These are phyloP conservation scores for Hirudinaria manillensis DNA, from an alignment of 2,888 invertebrate genomes.

Conservation along the genomic window DNA sequence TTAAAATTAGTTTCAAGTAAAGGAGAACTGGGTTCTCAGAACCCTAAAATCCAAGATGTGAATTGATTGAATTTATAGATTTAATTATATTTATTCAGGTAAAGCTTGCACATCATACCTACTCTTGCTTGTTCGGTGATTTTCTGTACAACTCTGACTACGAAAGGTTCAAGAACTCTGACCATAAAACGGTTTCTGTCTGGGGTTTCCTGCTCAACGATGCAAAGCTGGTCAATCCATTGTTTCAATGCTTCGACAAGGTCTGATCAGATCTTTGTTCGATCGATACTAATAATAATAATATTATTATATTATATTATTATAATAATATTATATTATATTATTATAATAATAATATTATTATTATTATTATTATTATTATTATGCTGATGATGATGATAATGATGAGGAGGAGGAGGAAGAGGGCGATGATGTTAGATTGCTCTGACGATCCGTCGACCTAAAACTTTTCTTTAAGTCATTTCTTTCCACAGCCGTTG, in stretches of 20 bases:
- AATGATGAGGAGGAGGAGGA: too few species aligned
- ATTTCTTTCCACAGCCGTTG: slow-evolving; percentile 62
- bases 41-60: too few species aligned
- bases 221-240: slow-evolving; percentile 69
- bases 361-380: too few species aligned
- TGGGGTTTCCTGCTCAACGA: slow-evolving; percentile 70
- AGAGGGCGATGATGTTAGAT: too few species aligned
- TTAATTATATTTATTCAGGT: slow-evolving; percentile 60
- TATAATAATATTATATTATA: too few species aligned
- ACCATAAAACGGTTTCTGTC: slow-evolving; percentile 65
- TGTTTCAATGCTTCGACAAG: slow-evolving; percentile 61
- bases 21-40: too few species aligned
- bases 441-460: background rate
- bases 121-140: slow-evolving; percentile 92
- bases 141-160: slow-evolving; percentile 75
- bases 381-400: too few species aligned
- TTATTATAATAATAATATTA: too few species aligned
- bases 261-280: background rate
- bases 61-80: too few species aligned
- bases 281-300: too few species aligned
- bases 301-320: too few species aligned
- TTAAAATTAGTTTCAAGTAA: too few species aligned
- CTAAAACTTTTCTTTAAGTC: slow-evolving; percentile 18
- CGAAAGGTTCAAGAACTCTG: slow-evolving; percentile 46
- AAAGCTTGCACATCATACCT: slow-evolving; percentile 87